Conservation (phyloP, 2,113 vertebrate genomes). For the Talpa occidentalis region DNA sequence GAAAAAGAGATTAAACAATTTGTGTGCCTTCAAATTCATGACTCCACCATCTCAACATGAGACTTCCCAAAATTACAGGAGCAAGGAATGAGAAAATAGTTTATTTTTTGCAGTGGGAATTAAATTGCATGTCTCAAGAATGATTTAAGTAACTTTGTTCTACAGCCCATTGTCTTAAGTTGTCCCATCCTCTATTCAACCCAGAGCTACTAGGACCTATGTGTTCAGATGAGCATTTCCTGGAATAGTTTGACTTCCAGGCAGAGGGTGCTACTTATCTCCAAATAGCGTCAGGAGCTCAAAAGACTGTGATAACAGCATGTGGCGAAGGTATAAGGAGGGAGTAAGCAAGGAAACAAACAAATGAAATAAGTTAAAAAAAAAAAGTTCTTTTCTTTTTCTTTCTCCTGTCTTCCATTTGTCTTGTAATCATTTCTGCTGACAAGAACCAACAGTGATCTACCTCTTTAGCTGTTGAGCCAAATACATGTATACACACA, state of each 20-base stretch:
- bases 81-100: neutral
- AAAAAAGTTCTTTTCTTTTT: neutral
- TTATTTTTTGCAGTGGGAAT: neutral
- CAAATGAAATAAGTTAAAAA: neutral
- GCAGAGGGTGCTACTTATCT: neutral
- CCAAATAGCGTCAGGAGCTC: neutral
- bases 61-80: neutral
- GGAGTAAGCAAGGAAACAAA: neutral
- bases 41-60: neutral
- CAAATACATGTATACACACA: too few relatives aligned
- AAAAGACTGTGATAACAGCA: neutral
- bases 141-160: neutral
- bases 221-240: neutral
- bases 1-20: too few relatives aligned
- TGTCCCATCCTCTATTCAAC: neutral
- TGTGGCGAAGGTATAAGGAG: neutral
- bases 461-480: neutral
- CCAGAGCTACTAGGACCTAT: neutral
- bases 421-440: neutral
- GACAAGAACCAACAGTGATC: neutral
- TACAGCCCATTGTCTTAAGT: neutral
- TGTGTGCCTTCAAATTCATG: neutral
- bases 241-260: neutral
- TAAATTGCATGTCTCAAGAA: neutral
- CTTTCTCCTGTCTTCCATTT: neutral